These are phyloP conservation scores for Gerris lacustris DNA, from an alignment of 2,888 invertebrate genomes.

Conservation along the genomic window DNA sequence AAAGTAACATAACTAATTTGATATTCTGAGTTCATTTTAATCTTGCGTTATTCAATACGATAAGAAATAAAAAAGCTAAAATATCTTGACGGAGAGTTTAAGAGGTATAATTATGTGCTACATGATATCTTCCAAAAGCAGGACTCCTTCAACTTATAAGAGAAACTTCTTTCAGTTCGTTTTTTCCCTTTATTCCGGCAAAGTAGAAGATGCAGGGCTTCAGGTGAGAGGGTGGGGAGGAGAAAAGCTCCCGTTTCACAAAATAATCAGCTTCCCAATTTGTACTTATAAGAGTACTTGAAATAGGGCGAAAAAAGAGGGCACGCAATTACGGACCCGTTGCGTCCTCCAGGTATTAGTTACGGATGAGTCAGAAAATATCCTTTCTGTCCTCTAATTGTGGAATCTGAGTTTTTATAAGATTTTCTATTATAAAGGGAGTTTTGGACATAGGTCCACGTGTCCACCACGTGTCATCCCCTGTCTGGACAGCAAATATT, in stretches of 20 bases:
- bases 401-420: not conserved
- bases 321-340: not conserved
- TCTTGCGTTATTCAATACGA: not conserved
- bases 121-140: not conserved
- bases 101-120: not conserved
- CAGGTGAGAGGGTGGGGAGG: not conserved
- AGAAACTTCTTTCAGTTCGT: not conserved
- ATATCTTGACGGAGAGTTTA: not conserved
- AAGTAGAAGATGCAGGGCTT: not conserved
- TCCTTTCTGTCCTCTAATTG: not conserved
- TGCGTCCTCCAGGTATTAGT: not conserved
- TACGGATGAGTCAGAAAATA: not conserved
- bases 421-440: not conserved
- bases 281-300: constrained; percentile 3
- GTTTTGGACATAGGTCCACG: not conserved
- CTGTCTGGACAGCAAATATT: not conserved
- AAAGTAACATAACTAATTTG: no score
- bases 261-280: constrained; percentile 5
- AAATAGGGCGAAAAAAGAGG: not conserved
- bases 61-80: not conserved
- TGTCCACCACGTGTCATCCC: not conserved
- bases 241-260: not conserved
- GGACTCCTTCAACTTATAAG: not conserved
- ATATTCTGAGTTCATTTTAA: no score
- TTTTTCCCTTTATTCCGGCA: not conserved